Base-by-base conservation (phyloP, 2,113 vertebrate species). In the Macroglossus sobrinus region DNA sequence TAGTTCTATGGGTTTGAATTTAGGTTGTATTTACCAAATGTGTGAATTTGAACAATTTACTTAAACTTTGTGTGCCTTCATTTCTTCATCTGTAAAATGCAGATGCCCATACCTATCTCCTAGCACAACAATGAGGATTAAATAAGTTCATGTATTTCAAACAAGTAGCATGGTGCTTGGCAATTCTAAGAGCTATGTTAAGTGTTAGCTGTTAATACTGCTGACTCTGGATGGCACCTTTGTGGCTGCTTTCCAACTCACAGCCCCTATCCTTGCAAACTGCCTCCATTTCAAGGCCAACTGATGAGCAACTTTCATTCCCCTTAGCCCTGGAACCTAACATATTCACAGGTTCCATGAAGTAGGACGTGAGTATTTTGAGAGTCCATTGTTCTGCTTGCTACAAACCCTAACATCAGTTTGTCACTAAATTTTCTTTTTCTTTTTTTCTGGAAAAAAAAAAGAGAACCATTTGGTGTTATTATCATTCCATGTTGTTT, bases 401-500 rank as follows among this genome's bases (percentile, higher is more conserved):
- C 64, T 33, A 24, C 11, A 30, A 63, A 96, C 74, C 53, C 38
- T 90, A 78, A 90, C 90, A 82, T 97, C 68, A 88, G 10, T 76
- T 30, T 14, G 24, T 57, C 76, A 89, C 33, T 50, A 84, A 82
- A 85, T 79, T 90, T 33, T n/a, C 53, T 35, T 8, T 6, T 38
- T 55, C n/a, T 82, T 93, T 91, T 40, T 89, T 90, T 43, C 64
- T 92, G 43, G 74, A 28, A 87, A 91, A 88, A 89, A 84, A 24
- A 38, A 68, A 93, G 47, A 92, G 63, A 35, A 53, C 96, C 97
- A 96, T 96, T 97, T 98, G 97, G 97, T 97, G 85, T 94, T 97
- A 88, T 96, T 69, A 94, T 93, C 93, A 93, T 93, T 92, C 53
- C 19, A 33, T 0, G 38, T 64, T 93, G 95, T 97, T 97, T 97